A percentile compares a stretch with the other conserved stretches of the same genome.
phyloP scores from a whole-genome alignment of 2,888 invertebrate genomes.

The Epiblema foenella region DNA sequence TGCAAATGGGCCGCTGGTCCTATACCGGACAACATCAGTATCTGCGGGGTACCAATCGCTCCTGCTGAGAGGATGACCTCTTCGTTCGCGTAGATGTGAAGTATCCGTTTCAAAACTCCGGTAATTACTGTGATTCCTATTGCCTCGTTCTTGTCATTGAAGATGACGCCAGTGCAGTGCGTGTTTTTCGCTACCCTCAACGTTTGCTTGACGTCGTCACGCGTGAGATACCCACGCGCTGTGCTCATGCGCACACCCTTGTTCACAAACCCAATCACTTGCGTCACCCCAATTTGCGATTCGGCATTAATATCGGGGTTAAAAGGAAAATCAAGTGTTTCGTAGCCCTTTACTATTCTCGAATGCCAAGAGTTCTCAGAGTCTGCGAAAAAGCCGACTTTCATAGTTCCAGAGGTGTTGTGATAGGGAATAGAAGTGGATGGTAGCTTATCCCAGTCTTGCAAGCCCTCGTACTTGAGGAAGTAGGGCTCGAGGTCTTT shows the following conservation, averaged over 20 bases:
- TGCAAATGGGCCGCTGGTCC: constrained; percentile 62
- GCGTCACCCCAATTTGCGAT: constrained; percentile 65
- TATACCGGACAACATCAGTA: constrained; percentile 69
- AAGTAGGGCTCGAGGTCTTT: constrained; percentile 65
- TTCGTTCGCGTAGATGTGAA: constrained; percentile 56
- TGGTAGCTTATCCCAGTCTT: constrained; percentile 56
- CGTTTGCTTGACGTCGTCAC: constrained; percentile 52
- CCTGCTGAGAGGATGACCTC: constrained; percentile 72
- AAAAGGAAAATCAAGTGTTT: constrained; percentile 55
- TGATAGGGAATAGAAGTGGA: constrained; percentile 61
- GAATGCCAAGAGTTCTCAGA: constrained; percentile 63
- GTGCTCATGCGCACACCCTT: constrained; percentile 64
- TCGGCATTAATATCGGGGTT: constrained; percentile 65
- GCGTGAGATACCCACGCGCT: constrained; percentile 62
- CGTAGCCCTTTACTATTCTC: constrained; percentile 55
- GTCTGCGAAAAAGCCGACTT: constrained; percentile 58
- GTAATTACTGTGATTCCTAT: constrained; percentile 59
- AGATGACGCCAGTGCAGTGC: constrained; percentile 60
- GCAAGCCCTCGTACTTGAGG: constrained; percentile 64
- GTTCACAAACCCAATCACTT: constrained; percentile 60
- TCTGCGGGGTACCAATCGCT: constrained; percentile 64
- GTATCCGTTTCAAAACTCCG: constrained; percentile 22
- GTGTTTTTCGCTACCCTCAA: constrained; percentile 60
- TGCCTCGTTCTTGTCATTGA: constrained; percentile 56
- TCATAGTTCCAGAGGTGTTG: constrained; percentile 62